phyloP scores from a whole-genome alignment of 2,113 vertebrate species.

The Murina feae region DNA sequence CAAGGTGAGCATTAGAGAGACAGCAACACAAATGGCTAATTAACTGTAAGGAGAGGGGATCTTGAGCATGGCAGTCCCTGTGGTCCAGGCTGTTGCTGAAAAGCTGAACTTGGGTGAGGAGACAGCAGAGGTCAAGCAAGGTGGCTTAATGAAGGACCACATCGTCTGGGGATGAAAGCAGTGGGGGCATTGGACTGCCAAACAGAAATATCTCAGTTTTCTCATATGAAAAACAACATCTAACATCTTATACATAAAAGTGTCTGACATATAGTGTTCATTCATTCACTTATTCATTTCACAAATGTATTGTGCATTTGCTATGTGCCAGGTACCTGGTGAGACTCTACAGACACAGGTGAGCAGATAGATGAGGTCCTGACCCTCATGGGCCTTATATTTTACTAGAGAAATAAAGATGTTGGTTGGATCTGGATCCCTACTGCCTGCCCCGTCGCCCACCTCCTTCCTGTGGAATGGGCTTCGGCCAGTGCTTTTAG shows the following conservation, averaged over 20 bases:
- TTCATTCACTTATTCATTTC: neutral
- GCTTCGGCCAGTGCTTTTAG: neutral
- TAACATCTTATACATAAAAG: neutral
- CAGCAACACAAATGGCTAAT: neutral
- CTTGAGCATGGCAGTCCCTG: neutral
- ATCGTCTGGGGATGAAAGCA: neutral
- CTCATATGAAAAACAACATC: neutral
- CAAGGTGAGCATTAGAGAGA: neutral
- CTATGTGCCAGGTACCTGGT: neutral
- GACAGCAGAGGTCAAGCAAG: neutral
- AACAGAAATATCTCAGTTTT: neutral
- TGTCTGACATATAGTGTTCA: neutral
- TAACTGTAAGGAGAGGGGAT: neutral
- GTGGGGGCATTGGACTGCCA: neutral
- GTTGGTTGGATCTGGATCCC: neutral
- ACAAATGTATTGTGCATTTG: neutral
- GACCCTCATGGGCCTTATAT: neutral
- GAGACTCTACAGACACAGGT: too few relatives aligned
- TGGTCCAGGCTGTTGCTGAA: neutral
- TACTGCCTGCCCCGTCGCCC: neutral
- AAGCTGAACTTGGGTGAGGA: neutral
- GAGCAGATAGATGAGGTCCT: neutral
- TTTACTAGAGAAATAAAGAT: neutral
- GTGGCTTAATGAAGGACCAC: neutral
- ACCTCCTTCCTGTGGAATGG: neutral